Evolutionary conservation across 2,113 vertebrate genomes (phyloP).

Genomic region (Etia nguti): DNA sequence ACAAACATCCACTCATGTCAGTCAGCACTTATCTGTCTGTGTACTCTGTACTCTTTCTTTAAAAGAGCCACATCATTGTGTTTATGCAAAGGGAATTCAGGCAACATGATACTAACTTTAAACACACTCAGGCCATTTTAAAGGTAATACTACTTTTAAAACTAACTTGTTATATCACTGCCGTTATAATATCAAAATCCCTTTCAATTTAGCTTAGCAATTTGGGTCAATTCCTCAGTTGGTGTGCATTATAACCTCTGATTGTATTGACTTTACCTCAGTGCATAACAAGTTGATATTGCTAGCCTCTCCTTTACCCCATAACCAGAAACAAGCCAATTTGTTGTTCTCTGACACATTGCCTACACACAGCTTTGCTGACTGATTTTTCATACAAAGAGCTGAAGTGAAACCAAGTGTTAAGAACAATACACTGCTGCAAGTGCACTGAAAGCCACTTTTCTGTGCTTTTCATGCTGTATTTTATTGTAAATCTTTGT

Average conservation of each 20-base stretch:
- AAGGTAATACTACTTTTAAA: not conserved
- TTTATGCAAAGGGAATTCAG: not conserved
- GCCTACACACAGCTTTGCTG: not conserved
- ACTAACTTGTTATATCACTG: not conserved
- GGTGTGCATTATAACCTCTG: not conserved
- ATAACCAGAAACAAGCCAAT: not conserved
- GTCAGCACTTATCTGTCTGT: not conserved
- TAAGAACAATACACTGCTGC: not conserved
- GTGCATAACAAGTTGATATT: not conserved
- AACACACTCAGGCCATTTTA: not conserved
- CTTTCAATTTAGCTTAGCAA: not conserved
- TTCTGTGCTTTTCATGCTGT: not conserved
- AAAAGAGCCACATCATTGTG: not conserved
- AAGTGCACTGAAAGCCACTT: not conserved
- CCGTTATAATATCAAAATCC: not conserved
- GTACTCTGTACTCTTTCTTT: not conserved
- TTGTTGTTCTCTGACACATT: not conserved
- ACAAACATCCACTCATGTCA: constrained; percentile 4
- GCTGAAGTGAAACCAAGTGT: rapidly evolving
- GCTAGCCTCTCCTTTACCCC: not conserved
- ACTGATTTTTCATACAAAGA: not conserved
- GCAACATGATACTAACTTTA: not conserved
- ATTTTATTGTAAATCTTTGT: not conserved
- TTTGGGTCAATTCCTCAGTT: not conserved
- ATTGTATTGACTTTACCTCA: not conserved